These are phyloP conservation scores for Tetragonisca angustula DNA, from an alignment of 2,888 invertebrate species.

Conservation along the genomic window DNA sequence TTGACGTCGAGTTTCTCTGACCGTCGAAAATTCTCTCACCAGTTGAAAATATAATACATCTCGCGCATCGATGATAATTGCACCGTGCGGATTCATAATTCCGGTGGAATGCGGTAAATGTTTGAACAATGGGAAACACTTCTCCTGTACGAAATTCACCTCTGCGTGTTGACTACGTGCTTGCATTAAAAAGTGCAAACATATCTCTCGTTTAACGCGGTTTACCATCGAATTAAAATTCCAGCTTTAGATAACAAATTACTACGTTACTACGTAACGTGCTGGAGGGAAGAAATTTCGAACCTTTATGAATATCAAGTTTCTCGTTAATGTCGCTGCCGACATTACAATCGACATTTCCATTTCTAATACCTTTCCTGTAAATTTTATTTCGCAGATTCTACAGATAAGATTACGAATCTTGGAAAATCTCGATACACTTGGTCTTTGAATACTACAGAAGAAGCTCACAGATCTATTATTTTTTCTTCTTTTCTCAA, in stretches of 20 bases:
- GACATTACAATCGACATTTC: too few relatives aligned
- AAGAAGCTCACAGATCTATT: too few relatives aligned
- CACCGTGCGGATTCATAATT: background rate
- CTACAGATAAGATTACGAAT: too few relatives aligned
- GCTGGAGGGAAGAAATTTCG: background rate
- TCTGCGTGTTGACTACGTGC: background rate
- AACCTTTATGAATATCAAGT: background rate
- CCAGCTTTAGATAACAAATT: background rate
- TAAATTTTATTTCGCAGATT: too few relatives aligned
- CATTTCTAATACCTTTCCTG: too few relatives aligned
- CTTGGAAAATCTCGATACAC: too few relatives aligned
- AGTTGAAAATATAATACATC: background rate
- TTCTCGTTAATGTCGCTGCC: background rate
- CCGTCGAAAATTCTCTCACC: background rate
- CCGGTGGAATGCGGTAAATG: constrained; percentile 19
- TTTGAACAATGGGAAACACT: constrained; percentile 28
- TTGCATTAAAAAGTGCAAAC: background rate
- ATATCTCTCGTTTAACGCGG: background rate
- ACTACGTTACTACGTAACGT: background rate
- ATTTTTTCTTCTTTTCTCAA: too few relatives aligned
- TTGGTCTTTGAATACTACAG: too few relatives aligned
- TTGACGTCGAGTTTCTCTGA: background rate
- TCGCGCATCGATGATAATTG: constrained; percentile 1
- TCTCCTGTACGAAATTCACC: background rate
- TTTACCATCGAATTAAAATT: background rate